Evolutionary conservation across 1,140 invertebrate genomes (phyloP).

Genomic region (Gryllus bimaculatus): DNA sequence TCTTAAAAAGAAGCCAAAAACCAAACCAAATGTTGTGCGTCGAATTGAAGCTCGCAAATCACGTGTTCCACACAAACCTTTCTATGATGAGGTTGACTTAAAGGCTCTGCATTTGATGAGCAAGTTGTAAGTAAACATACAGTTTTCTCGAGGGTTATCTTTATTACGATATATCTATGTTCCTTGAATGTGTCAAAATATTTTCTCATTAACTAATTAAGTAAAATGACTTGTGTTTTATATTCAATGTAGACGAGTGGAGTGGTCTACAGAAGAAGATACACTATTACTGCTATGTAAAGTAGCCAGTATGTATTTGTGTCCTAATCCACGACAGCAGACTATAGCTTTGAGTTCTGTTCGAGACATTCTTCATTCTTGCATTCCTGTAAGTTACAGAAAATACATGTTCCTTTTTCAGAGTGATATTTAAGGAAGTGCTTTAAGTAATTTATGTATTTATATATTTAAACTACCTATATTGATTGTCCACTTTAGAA

Average conservation of each 20-base stretch:
- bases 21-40: conserved; percentile 11
- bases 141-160: too few relatives aligned
- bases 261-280: conserved; percentile 53
- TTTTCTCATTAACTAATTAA: too few relatives aligned
- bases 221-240: neutral
- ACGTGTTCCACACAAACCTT: conserved; percentile 25
- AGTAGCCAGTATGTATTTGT: conserved; percentile 53
- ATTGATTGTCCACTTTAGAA: too few relatives aligned
- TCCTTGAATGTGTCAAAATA: too few relatives aligned
- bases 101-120: conserved; percentile 54
- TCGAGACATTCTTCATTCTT: conserved; percentile 51
- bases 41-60: conserved; percentile 30
- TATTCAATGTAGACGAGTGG: conserved; percentile 34
- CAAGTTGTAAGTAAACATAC: conserved; percentile 37
- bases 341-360: conserved; percentile 40
- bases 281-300: conserved; percentile 56
- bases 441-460: too few relatives aligned
- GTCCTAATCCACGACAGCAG: conserved; percentile 40
- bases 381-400: conserved; percentile 29
- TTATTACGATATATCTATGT: too few relatives aligned
- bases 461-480: too few relatives aligned
- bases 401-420: neutral
- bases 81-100: conserved; percentile 57
- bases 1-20: neutral
- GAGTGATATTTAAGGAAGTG: too few relatives aligned